Evolutionary conservation across 2,113 vertebrate genomes (phyloP), one percentile per base, ranked within the genome.

Genomic region (Oryzias woworae): DNA sequence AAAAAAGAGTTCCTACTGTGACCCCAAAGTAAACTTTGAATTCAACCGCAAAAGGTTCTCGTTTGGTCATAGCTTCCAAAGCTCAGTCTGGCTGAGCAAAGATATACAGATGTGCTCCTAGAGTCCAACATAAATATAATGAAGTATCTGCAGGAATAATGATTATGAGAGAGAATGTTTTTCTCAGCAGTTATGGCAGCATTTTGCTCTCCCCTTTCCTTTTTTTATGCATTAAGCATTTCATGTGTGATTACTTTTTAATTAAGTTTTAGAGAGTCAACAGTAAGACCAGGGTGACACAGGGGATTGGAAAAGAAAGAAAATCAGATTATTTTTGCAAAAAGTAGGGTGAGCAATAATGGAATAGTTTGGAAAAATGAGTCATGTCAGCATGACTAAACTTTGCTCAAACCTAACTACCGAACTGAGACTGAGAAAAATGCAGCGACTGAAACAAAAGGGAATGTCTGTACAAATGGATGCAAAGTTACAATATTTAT

Each of bases 41-140:
- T 80, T 77, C 64, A 75, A 41, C 62, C 65, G 78, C 64, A 24
- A 42, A 64, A 77, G 56, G 56, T 60, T 58, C 48, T 71, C 51
- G 41, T 63, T 64, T 67, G 55, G 73, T 74, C 26, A 68, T 71
- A 45, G 49, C 48, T 69, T 83, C 62, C 51, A 55, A 77, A 87
- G 52, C 57, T 49, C 61, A 58, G 31, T 36, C 45, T 46, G 49
- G 48, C 80, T 88, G 58, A 49, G 85, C 87, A 83, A 73, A 87
- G 82, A 86, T 77, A 63, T 53, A 65, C 73, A 68, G 61, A 68
- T 58, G 66, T 65, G 76, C 77, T 60, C 41, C 46, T 14, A 62
- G 50, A 63, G 67, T 86, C 82, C 82, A 86, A 85, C 58, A 83
- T 86, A 86, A 90, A 88, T 83, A 89, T 4, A 65, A 64, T 53